A percentile compares a stretch with the other conserved stretches of the same genome.
phyloP scores from a whole-genome alignment of 2,797 vertebrate species.

The Chromobotia macracanthus region DNA sequence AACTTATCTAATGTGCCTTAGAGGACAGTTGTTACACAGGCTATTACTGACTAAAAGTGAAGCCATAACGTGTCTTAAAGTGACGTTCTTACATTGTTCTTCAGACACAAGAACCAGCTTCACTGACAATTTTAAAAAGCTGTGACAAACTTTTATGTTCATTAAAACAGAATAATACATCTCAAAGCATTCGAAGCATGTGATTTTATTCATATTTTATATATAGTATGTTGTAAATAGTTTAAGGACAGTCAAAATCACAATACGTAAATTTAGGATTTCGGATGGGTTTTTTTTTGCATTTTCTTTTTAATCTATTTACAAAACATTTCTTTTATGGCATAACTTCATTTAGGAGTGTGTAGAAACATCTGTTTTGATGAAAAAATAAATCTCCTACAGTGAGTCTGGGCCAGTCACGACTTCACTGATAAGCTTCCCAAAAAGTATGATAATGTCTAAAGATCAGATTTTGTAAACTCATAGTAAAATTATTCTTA shows the following conservation, averaged over 20 bases:
- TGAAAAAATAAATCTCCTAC: no score
- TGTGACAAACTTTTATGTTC: conserved; percentile 4
- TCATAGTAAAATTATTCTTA: no score
- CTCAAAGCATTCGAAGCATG: not conserved
- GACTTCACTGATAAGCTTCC: no score
- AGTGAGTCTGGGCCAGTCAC: no score
- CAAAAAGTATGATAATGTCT: not conserved
- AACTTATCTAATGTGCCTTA: conserved; percentile 15
- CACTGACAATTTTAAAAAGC: conserved; percentile 1
- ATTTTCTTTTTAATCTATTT: no score
- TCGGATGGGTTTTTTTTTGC: no score
- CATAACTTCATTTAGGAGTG: no score
- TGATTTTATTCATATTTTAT: no score
- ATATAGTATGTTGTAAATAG: not conserved
- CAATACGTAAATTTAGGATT: not conserved
- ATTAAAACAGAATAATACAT: conserved; percentile 31
- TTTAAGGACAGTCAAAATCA: not conserved
- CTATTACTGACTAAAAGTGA: not conserved
- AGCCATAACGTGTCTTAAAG: not conserved
- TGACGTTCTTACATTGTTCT: not conserved
- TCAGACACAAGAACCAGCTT: not conserved
- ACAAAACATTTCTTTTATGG: no score
- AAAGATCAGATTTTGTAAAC: no score
- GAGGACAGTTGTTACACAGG: conserved; percentile 4
- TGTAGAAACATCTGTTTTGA: no score